A percentile compares a stretch with the other conserved stretches of the same genome.
These are phyloP conservation scores for Burhinus bistriatus DNA, from an alignment of 2,113 vertebrate genomes.

Conservation along the genomic window DNA sequence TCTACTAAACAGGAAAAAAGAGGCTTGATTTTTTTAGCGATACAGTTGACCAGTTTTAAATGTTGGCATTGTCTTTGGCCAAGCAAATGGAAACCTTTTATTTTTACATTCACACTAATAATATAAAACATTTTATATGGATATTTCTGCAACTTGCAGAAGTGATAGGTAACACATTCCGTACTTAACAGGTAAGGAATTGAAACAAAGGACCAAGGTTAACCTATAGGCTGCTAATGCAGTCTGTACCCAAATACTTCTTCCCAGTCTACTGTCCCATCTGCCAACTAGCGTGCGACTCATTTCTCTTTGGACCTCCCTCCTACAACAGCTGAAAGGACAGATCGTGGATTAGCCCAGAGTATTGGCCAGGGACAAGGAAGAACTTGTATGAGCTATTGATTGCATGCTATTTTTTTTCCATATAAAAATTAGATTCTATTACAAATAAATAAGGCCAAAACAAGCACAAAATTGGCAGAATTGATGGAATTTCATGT, in stretches of 20 bases:
- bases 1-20: background rate
- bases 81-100: background rate
- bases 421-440: background rate
- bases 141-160: background rate
- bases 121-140: background rate
- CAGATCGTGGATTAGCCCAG: background rate
- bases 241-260: background rate
- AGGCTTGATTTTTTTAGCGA: background rate
- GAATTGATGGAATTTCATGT: background rate
- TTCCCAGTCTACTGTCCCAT: background rate
- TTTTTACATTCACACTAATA: background rate
- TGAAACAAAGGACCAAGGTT: background rate
- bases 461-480: background rate
- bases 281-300: background rate
- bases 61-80: background rate
- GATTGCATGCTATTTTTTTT: background rate
- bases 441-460: background rate
- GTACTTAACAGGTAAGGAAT: background rate
- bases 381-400: background rate
- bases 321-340: background rate
- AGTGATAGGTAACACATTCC: background rate
- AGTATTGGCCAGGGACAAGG: background rate
- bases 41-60: background rate
- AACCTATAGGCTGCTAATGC: background rate
- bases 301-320: background rate